A percentile compares a stretch with the other conserved stretches of the same genome.
These are phyloP conservation scores for Dunckerocampus dactyliophorus DNA, from an alignment of 2,113 vertebrate genomes.

Conservation along the genomic window DNA sequence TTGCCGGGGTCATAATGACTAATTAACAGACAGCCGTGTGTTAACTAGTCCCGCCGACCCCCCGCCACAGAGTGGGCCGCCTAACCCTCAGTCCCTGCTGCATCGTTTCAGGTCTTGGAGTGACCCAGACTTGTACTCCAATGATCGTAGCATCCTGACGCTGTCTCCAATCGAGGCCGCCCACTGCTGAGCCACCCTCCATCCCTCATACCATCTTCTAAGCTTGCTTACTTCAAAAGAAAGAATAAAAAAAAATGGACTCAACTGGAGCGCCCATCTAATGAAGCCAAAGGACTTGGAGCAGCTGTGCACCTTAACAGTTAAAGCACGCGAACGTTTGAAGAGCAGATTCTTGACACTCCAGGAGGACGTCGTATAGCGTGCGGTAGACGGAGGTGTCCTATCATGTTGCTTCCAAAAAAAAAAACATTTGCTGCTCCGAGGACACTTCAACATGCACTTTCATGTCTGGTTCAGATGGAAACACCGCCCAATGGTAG, in stretches of 20 bases:
- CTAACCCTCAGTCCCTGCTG: constrained; percentile 67
- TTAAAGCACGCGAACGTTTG: background rate
- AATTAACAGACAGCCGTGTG: background rate
- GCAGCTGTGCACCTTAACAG: background rate
- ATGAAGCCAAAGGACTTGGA: constrained; percentile 27
- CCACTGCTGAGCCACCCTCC: constrained; percentile 75
- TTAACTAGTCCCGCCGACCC: background rate
- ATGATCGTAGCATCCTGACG: constrained; percentile 93
- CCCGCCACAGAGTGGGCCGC: background rate
- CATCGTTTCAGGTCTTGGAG: constrained; percentile 94
- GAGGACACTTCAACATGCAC: no score
- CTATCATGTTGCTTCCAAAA: no score
- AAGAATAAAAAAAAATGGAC: background rate
- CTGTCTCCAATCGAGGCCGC: constrained; percentile 88
- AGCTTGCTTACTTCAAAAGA: constrained; percentile 14
- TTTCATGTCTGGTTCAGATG: no score
- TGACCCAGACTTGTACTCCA: constrained; percentile 86
- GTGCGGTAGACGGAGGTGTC: no score
- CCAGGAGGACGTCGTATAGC: background rate
- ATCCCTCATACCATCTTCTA: constrained; percentile 1
- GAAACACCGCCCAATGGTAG: no score
- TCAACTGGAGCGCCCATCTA: constrained; percentile 10
- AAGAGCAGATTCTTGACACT: background rate
- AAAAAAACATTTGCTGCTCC: no score
- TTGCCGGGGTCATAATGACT: no score